Conservation (phyloP, 1,140 invertebrate genomes). For the Rhyzopertha dominica region DNA sequence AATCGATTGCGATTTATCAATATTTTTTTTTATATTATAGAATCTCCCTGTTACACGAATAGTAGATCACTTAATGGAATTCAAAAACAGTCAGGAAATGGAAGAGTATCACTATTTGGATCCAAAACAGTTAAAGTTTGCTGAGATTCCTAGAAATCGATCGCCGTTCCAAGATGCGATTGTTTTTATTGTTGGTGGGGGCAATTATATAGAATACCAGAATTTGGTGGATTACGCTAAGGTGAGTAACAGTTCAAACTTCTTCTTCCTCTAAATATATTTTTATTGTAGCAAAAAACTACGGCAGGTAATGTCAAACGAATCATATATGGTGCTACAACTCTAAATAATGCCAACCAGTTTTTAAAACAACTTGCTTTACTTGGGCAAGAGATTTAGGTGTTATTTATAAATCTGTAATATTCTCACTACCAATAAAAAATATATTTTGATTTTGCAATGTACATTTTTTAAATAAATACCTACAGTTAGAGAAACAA, state of each 20-base stretch:
- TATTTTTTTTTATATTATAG: constrained; percentile 44
- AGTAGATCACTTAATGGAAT: constrained; percentile 87
- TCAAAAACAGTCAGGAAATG: constrained; percentile 69
- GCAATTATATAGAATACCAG: constrained; percentile 99
- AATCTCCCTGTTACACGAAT: constrained; percentile 89
- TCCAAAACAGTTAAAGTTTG: constrained; percentile 78
- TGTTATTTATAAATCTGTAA: too few relatives aligned
- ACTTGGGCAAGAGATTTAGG: constrained; percentile 64
- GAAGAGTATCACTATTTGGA: constrained; percentile 91
- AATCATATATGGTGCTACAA: constrained; percentile 93
- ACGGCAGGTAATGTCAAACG: constrained; percentile 66
- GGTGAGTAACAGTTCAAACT: constrained; percentile 45
- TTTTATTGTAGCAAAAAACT: constrained; percentile 57
- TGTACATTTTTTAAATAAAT: too few relatives aligned
- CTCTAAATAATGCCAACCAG: constrained; percentile 85
- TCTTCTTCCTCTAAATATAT: constrained; percentile 13
- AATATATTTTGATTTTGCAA: too few relatives aligned
- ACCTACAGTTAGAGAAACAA: too few relatives aligned
- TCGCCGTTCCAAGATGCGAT: constrained; percentile 82
- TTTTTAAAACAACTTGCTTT: constrained; percentile 87
- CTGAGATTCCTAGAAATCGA: constrained; percentile 62
- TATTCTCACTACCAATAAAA: too few relatives aligned
- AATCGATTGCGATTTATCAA: constrained; percentile 1
- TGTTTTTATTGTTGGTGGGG: constrained; percentile 96
- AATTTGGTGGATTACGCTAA: constrained; percentile 95